phyloP scores from a whole-genome alignment of 2,888 invertebrate species.

The Neoaliturus tenellus region DNA sequence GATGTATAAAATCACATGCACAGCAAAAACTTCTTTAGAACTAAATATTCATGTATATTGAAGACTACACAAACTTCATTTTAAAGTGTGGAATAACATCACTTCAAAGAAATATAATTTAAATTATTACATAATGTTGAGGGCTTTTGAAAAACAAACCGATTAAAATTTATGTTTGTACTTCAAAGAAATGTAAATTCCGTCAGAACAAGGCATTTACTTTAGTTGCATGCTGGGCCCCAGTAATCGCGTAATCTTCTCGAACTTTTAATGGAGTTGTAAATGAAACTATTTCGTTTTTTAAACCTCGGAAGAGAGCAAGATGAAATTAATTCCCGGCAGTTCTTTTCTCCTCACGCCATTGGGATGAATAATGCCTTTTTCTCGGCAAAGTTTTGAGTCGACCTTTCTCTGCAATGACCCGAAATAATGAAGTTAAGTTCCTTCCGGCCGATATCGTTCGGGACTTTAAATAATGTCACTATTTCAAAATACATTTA shows the following conservation, averaged over 20 bases:
- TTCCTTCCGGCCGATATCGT: neutral
- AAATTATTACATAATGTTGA: no score
- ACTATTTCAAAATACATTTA: no score
- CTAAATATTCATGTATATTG: no score
- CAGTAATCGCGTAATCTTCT: neutral
- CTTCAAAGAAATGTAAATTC: constrained; percentile 21
- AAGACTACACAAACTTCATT: no score
- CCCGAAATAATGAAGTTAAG: neutral
- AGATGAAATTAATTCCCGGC: constrained; percentile 26
- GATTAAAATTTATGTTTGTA: neutral
- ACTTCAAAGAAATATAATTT: no score
- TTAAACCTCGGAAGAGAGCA: neutral
- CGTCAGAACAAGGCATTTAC: neutral
- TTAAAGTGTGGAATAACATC: no score
- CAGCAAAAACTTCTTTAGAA: no score
- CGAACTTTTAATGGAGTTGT: constrained; percentile 37
- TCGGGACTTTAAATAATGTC: no score
- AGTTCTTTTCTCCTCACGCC: constrained; percentile 33
- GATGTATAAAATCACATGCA: no score
- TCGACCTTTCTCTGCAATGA: neutral
- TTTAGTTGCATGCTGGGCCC: neutral
- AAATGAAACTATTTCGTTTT: constrained; percentile 28
- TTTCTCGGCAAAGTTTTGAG: neutral
- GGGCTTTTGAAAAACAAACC: no score
- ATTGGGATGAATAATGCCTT: constrained; percentile 25